A percentile compares a stretch with the other conserved stretches of the same genome.
phyloP scores from a whole-genome alignment of 2,888 invertebrate species.

The Eupithecia abbreviata region DNA sequence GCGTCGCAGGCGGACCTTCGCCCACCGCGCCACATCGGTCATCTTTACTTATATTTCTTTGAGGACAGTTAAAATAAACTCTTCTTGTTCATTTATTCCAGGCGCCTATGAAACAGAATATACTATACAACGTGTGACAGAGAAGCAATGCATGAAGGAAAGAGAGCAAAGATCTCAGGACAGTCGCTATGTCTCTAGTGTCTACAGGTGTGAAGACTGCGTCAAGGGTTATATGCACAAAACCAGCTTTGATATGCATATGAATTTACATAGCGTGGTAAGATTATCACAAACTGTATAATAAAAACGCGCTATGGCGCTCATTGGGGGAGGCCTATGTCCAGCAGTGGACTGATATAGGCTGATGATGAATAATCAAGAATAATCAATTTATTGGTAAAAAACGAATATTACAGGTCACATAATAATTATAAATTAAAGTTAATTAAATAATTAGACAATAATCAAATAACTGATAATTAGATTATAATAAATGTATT shows the following conservation, averaged over 20 bases:
- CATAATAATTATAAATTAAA: too few species aligned
- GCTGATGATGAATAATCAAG: too few species aligned
- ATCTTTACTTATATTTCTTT: background rate
- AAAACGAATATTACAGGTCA: too few species aligned
- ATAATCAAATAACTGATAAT: too few species aligned
- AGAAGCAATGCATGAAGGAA: slow-evolving; percentile 12
- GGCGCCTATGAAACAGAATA: background rate
- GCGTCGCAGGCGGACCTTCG: too few species aligned
- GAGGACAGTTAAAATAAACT: background rate
- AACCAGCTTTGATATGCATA: slow-evolving; percentile 1
- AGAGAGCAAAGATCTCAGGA: slow-evolving; percentile 12
- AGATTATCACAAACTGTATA: background rate
- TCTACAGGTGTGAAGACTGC: background rate
- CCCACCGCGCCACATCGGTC: too few species aligned
- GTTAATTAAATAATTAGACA: too few species aligned
- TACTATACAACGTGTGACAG: background rate
- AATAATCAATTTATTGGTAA: too few species aligned
- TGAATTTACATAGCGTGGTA: background rate
- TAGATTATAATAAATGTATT: too few species aligned
- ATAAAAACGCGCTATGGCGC: too few species aligned
- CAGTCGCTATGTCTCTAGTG: background rate
- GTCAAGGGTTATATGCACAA: background rate
- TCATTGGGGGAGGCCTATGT: too few species aligned
- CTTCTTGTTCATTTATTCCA: background rate
- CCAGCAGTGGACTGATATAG: too few species aligned